Base-by-base conservation (phyloP, 2,113 vertebrate genomes). In the Malaclemys terrapin region DNA sequence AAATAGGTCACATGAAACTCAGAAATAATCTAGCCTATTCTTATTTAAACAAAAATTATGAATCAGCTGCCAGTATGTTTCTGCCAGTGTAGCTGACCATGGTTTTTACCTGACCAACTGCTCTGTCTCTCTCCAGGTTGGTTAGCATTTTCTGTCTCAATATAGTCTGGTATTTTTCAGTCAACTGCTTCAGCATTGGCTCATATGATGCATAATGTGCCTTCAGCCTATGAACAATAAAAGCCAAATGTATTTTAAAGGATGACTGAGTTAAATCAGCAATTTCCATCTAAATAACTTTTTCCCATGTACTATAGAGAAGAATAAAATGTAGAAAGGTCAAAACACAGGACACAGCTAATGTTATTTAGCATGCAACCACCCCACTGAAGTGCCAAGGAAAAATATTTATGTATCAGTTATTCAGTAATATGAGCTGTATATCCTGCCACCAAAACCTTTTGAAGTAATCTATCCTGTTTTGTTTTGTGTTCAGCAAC, bases 71-170 rank as follows among this genome's bases (percentile, higher is more conserved):
- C 42, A 10, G 56, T 38, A 56, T 6, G 53, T 56, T 31, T 78
- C 38, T 25, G 22, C 19, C 35, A 84, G 80, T 65, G 80, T 22
- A 42, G 17, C n/a, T 75, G 9, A 50, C 12, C 25, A 4, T 8
- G 31, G 31, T 85, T 81, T 95, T 98, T 98, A 99, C 98, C 98
- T 99, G 98, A 29, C 62, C 94, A 47, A 98, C 22, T 6, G 94
- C 98, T 98, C 94, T 98, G 95, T 99, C 99, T 96, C 97, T 99
- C 97, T 99, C 98, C 97, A 99, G 95, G 78, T 97, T 98, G 82
- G 97, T 96, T 94, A 99, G 91, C 98, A 98, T 98, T 95, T 98
- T 99, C 97, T 99, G 98, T 82, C 98, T 99, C 91, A 99, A 75
- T 22, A 97, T 91, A n/a, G 95, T 82, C 27, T 99, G 97, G 80